These are phyloP conservation scores for Craterocephalus amniculus DNA, from an alignment of 2,797 vertebrate genomes.

Conservation along the genomic window DNA sequence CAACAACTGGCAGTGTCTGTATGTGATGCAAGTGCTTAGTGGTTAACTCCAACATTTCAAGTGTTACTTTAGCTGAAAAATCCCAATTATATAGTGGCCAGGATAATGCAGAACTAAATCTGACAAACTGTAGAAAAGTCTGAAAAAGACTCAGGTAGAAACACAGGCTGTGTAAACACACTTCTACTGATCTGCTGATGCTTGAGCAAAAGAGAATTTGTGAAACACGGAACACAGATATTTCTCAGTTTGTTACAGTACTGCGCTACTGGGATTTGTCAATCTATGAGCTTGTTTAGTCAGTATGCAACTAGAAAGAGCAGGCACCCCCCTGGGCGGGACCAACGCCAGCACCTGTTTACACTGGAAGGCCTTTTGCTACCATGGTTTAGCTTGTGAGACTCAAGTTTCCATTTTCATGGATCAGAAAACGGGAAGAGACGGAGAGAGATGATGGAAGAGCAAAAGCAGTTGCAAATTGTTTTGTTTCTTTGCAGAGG, in stretches of 20 bases:
- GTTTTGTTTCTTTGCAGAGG: neutral
- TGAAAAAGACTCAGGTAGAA: constrained; percentile 7
- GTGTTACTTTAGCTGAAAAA: constrained; percentile 12
- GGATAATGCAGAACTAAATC: constrained; percentile 10
- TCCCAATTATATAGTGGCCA: neutral
- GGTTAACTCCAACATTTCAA: constrained; percentile 35
- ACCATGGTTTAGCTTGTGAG: constrained; percentile 41
- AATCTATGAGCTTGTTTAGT: constrained; percentile 49
- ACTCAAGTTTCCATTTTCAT: constrained; percentile 43
- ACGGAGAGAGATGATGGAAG: constrained; percentile 30
- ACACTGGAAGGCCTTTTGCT: constrained; percentile 49
- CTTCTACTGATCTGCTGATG: constrained; percentile 20
- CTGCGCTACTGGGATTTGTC: constrained; percentile 24
- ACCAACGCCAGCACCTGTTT: constrained; percentile 55
- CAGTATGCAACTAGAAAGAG: constrained; percentile 42
- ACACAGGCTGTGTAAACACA: constrained; percentile 9
- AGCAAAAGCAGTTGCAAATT: constrained; percentile 32
- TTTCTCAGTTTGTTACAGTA: constrained; percentile 17
- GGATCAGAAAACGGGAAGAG: constrained; percentile 3
- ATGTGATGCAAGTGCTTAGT: constrained; percentile 20
- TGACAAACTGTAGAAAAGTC: constrained; percentile 15
- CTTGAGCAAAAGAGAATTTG: constrained; percentile 14
- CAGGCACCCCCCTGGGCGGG: constrained; percentile 16
- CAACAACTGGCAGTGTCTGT: neutral
- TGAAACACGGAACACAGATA: neutral